Base-by-base conservation (phyloP, 2,888 invertebrate genomes). In the Hirtodrosophila duncani region DNA sequence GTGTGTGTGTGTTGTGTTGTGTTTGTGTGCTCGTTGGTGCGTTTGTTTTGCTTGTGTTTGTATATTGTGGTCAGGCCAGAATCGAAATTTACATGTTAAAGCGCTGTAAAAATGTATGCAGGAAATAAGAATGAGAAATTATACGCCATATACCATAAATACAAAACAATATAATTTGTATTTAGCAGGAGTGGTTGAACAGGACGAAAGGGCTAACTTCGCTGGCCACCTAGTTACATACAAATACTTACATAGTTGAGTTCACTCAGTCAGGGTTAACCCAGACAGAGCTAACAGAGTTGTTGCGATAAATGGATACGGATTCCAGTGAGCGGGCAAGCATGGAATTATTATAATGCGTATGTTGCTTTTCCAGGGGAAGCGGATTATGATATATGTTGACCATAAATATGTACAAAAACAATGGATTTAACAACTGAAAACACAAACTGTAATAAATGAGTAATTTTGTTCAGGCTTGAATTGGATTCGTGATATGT, bases 31-130 rank as follows among this genome's bases (percentile, higher is more conserved):
- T 42, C 52, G 31, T 29, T 33, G 17, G 42, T 36, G 33, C 37
- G 34, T 43, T 43, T 43, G 14, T 37, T 33, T 2, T 37, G 2
- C 18, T 20, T 23, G 8, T 26, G 16, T 24, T 17, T 52, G 30
- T 33, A 37, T 21, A 10, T 41, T 20, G 36, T 6, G 33, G 29
- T 27, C 24, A 31, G 43, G 27, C 57, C 53, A 66, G 56, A 78
- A 74, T 74, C 79, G 72, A 74, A n/a, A 74, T 74, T 78, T 78
- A 77, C 80, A 80, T 75, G 78, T 57, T 75, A 63, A 77, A 67
- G 58, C 46, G 69, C 74, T 74, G 78, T 74, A 63, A 65, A 61
- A 72, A 45, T 23, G n/a, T n/a, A n/a, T n/a, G 20, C n/a, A 27
- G 20, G 13, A 55, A 42, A 42, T 49, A 34, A 20, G 11, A 17